A percentile compares a stretch with the other conserved stretches of the same genome.
Evolutionary conservation across 2,113 vertebrate species (phyloP).

Genomic region (Myotis davidii): DNA sequence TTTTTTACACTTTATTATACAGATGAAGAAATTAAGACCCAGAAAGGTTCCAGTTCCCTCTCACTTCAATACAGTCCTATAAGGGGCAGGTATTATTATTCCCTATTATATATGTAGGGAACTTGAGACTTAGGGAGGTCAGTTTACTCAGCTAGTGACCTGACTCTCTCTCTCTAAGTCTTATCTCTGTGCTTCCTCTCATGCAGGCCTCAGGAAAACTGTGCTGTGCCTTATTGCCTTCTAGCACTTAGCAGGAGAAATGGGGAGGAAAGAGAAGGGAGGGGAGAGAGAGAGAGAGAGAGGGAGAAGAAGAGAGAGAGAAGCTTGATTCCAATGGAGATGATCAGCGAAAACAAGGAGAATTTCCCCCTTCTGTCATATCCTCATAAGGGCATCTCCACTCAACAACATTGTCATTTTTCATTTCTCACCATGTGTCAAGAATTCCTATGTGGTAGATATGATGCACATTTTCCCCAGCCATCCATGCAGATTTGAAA

Average conservation of each 20-base stretch:
- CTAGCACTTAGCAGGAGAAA: neutral
- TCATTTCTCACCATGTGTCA: neutral
- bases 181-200: neutral
- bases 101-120: neutral
- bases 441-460: neutral
- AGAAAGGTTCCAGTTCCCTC: neutral
- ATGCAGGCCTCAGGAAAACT: neutral
- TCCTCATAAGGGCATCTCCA: neutral
- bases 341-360: neutral
- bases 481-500: neutral
- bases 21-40: neutral
- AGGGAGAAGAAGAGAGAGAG: neutral
- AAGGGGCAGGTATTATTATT: neutral
- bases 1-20: neutral
- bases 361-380: neutral
- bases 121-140: neutral
- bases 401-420: neutral
- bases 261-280: neutral
- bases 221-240: neutral
- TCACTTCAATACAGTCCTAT: neutral
- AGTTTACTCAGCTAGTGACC: neutral
- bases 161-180: neutral
- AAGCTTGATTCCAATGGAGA: neutral
- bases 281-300: too few relatives aligned
- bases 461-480: neutral